Percentiles rank a stretch among this genome's conserved stretches.
Conservation (phyloP, 1,140 invertebrate genomes). For the Acromyrmex charruanus region DNA sequence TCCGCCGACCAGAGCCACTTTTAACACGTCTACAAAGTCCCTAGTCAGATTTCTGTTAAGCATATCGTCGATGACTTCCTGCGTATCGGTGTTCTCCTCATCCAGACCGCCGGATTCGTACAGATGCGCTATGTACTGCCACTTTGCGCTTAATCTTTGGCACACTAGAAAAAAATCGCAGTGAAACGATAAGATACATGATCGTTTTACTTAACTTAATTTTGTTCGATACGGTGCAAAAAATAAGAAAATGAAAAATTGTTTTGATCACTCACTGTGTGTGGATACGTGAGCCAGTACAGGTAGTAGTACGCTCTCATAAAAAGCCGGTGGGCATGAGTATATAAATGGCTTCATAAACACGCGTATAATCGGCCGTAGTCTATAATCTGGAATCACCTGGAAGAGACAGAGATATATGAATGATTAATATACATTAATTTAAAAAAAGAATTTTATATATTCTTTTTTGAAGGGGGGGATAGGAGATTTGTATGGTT, state of each 20-base stretch:
- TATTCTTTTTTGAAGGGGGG: not conserved
- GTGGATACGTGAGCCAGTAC: conserved; percentile 92
- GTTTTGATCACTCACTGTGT: conserved; percentile 88
- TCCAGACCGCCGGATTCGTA: conserved; percentile 92
- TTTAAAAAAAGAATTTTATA: no score
- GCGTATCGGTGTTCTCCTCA: conserved; percentile 93
- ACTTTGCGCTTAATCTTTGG: conserved; percentile 91
- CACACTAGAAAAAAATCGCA: conserved; percentile 88
- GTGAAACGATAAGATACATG: not conserved
- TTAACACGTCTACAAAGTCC: conserved; percentile 95
- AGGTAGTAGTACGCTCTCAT: conserved; percentile 92
- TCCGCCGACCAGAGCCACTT: conserved; percentile 89
- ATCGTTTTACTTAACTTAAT: not conserved
- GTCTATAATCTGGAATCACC: conserved; percentile 93
- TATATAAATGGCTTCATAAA: conserved; percentile 95
- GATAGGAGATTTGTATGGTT: no score
- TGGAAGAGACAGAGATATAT: conserved; percentile 76
- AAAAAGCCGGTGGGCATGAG: conserved; percentile 93
- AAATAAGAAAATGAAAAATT: not conserved
- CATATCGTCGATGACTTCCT: conserved; percentile 96
- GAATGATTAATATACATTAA: no score
- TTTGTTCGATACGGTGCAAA: not conserved
- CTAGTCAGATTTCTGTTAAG: conserved; percentile 94
- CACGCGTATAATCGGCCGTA: conserved; percentile 93
- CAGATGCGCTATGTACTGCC: conserved; percentile 92